phyloP scores from a whole-genome alignment of 2,797 vertebrate genomes.

The Scleropages formosus region DNA sequence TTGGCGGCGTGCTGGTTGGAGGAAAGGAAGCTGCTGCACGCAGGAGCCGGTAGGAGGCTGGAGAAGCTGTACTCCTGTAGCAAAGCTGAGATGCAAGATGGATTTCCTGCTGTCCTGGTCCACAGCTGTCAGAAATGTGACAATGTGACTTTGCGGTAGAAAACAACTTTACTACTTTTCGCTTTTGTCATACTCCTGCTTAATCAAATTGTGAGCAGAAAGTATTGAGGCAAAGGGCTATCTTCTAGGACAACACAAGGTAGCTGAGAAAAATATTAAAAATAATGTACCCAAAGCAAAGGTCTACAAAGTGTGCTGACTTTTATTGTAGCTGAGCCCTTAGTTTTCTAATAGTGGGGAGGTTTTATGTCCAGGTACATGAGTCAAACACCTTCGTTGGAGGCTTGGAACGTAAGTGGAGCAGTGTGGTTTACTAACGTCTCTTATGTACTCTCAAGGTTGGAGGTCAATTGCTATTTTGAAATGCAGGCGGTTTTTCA shows the following conservation, averaged over 20 bases:
- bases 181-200: slow-evolving; percentile 15
- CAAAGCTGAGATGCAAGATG: slow-evolving; percentile 25
- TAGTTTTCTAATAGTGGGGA: not conserved
- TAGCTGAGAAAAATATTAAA: slow-evolving; percentile 37
- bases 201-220: slow-evolving; percentile 24
- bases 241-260: slow-evolving; percentile 38
- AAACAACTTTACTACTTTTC: not conserved
- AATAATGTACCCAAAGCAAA: slow-evolving; percentile 35
- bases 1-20: not conserved
- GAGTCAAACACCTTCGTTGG: not conserved
- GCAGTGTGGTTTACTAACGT: not conserved
- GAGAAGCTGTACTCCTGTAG: not conserved
- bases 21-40: not conserved
- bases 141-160: slow-evolving; percentile 7
- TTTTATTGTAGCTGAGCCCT: not conserved
- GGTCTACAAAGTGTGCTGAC: slow-evolving; percentile 12
- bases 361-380: not conserved
- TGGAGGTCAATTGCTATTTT: slow-evolving; percentile 10
- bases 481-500: not conserved
- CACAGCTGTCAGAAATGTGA: slow-evolving; percentile 30
- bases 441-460: not conserved
- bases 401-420: not conserved
- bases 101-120: slow-evolving; percentile 27
- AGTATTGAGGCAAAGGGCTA: not conserved
- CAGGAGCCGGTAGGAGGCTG: not conserved